Base-by-base conservation (phyloP, 53 echinoderm and acorn worm genomes). In the Arbacia lixula region DNA sequence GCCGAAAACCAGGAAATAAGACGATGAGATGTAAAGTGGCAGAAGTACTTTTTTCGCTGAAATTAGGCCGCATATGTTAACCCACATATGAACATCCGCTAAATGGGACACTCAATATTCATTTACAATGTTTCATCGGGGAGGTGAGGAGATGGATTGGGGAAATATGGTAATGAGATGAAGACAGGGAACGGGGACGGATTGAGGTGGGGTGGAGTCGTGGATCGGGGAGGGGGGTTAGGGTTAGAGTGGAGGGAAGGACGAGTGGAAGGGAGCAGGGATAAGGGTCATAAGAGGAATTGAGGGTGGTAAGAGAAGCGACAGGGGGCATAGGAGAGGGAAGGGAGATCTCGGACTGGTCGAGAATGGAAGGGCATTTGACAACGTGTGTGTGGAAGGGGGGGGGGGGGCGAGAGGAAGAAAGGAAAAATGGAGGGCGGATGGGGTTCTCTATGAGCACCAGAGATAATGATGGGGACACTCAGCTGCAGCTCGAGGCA, bases 11-110 rank as follows among this genome's bases (percentile, higher is more conserved):
- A 46, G 46, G 34, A 74, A 17, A 53, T 31, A 30, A 74, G 74
- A 51, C 16, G 35, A 53, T 32, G 51, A 53, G 43, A 46, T 14
- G 14, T 8, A 46, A 74, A 74, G 74, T 51, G 32, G 33, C 32
- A 74, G 33, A 74, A 51, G 53, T 19, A 28, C 20, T 33, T 50
- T 52, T 14, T 58, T 16, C 57, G 20, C n/a, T 77, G 58, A 77
- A 77, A 77, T 56, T 77, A 58, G 77, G 57, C 36, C 43, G 58
- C 77, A 77, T 77, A 77, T 9, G 77, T 77, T 77, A 77, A 77
- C 77, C 77, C 58, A 77, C 56, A 77, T 77, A 36, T 58, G 56
- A 77, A 77, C 77, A 77, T 56, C 77, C 58, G 56, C 60, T 56
- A 57, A 77, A 58, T 57, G 77, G 77, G 39, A 77, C 77, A 58